Percentiles rank a stretch among this genome's conserved stretches.
These are phyloP conservation scores for Sebastes miniatus DNA, from an alignment of 2,797 vertebrate genomes.

Conservation along the genomic window DNA sequence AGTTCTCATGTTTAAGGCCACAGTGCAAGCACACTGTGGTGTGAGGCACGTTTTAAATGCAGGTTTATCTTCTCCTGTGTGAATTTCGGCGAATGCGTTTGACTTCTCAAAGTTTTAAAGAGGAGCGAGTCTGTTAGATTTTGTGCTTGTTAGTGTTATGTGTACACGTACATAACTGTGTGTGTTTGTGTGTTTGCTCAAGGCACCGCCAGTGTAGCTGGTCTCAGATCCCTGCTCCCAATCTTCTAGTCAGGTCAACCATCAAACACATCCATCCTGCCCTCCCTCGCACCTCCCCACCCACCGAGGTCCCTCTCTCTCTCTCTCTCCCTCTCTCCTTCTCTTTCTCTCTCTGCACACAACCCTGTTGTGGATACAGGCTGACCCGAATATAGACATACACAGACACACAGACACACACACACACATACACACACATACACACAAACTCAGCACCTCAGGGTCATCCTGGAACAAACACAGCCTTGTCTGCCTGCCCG, in stretches of 20 bases:
- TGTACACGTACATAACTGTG: slow-evolving; percentile 34
- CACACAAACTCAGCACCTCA: slow-evolving; percentile 67
- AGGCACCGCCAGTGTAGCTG: slow-evolving; percentile 72
- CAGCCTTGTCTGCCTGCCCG: slow-evolving; percentile 77
- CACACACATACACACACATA: neutral
- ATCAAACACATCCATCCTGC: slow-evolving; percentile 90
- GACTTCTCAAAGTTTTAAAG: slow-evolving; percentile 35
- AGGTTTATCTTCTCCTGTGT: neutral
- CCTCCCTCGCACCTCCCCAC: slow-evolving; percentile 71
- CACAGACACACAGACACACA: slow-evolving; percentile 23
- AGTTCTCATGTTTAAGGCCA: slow-evolving; percentile 3
- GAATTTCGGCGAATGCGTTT: slow-evolving; percentile 6
- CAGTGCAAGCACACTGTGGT: neutral
- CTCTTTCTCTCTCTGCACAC: slow-evolving; percentile 41
- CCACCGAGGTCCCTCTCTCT: slow-evolving; percentile 52
- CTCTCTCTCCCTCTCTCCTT: slow-evolving; percentile 21
- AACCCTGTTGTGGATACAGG: slow-evolving; percentile 69
- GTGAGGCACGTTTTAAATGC: slow-evolving; percentile 1
- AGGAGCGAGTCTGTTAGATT: neutral
- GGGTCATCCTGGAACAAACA: slow-evolving; percentile 82
- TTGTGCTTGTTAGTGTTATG: slow-evolving; percentile 19
- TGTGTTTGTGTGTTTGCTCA: slow-evolving; percentile 66
- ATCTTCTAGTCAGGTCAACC: slow-evolving; percentile 99
- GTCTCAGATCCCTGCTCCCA: slow-evolving; percentile 91
- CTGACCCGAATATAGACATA: slow-evolving; percentile 68